These are phyloP conservation scores for Notodonta ziczac DNA, from an alignment of 2,888 invertebrate species.

Conservation along the genomic window DNA sequence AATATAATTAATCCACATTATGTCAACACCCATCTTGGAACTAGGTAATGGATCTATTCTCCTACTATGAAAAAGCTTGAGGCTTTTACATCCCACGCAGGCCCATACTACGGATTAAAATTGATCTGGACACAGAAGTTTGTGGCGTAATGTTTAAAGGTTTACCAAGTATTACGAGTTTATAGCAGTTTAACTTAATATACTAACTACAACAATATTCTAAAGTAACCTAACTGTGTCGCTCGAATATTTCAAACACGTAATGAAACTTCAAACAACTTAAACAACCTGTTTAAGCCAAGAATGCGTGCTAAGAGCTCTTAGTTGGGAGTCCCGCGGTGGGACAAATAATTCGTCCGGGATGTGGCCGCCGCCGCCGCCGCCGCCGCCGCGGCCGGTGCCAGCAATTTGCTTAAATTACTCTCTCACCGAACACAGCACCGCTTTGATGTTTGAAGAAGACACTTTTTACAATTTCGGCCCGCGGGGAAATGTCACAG, in stretches of 20 bases:
- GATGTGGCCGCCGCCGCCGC: slow-evolving; percentile 9
- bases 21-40: not conserved
- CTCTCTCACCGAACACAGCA: not conserved
- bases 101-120: not conserved
- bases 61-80: not conserved
- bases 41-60: not conserved
- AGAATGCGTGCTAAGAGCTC: slow-evolving; percentile 11
- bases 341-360: slow-evolving; percentile 15
- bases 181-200: too few species aligned
- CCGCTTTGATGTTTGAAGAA: not conserved
- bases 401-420: slow-evolving; percentile 20
- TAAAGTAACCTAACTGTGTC: not conserved
- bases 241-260: slow-evolving; percentile 3
- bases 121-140: not conserved
- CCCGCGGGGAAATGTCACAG: slow-evolving; percentile 4
- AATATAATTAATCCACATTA: not conserved
- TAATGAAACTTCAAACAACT: slow-evolving; percentile 11
- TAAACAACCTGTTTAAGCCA: slow-evolving; percentile 11
- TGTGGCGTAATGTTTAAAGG: too few species aligned
- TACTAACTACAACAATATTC: not conserved
- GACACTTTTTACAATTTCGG: slow-evolving; percentile 3
- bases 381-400: slow-evolving; percentile 8
- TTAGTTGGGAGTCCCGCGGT: slow-evolving; percentile 1
- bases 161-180: too few species aligned
- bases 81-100: not conserved